These are phyloP conservation scores for Zaprionus camerounensis DNA, from an alignment of 1,140 invertebrate species.

Conservation along the genomic window DNA sequence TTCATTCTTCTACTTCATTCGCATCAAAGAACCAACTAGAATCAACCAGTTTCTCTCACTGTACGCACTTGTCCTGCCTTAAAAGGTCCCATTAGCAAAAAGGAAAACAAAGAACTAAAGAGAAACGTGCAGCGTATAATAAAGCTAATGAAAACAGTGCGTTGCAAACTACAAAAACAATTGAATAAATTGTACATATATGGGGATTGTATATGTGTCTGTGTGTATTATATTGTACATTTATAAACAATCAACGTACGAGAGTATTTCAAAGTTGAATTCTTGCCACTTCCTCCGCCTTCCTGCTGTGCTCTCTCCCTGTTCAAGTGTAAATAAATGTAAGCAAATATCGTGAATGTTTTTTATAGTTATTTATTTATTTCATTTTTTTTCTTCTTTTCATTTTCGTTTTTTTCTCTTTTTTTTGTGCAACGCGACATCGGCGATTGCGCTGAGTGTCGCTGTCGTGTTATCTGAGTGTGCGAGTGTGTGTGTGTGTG, in stretches of 20 bases:
- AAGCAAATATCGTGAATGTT: slow-evolving; percentile 33
- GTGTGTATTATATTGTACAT: slow-evolving; percentile 16
- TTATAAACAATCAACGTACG: slow-evolving; percentile 68
- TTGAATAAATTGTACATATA: slow-evolving; percentile 33
- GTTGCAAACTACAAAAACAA: slow-evolving; percentile 29
- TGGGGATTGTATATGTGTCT: background rate
- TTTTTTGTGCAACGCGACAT: slow-evolving; percentile 39
- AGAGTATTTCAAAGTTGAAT: slow-evolving; percentile 21
- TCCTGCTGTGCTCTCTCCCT: background rate
- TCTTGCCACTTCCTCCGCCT: slow-evolving; percentile 4
- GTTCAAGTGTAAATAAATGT: slow-evolving; percentile 20
- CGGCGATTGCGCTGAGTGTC: slow-evolving; percentile 49
- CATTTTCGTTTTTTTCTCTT: slow-evolving; percentile 16
- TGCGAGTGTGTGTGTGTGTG: slow-evolving; percentile 1
- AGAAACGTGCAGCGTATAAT: slow-evolving; percentile 67
- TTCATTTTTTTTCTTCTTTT: background rate
- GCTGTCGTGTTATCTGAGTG: slow-evolving; percentile 24
- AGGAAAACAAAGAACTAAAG: slow-evolving; percentile 34
- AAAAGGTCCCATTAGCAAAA: slow-evolving; percentile 56
- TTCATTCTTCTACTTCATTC: no score
- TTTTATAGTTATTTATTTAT: slow-evolving; percentile 27
- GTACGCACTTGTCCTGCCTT: slow-evolving; percentile 65
- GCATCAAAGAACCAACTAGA: background rate
- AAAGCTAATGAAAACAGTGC: slow-evolving; percentile 58
- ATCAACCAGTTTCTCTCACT: slow-evolving; percentile 40